Evolutionary conservation across 2,113 vertebrate species (phyloP).

Genomic region (Procavia capensis): DNA sequence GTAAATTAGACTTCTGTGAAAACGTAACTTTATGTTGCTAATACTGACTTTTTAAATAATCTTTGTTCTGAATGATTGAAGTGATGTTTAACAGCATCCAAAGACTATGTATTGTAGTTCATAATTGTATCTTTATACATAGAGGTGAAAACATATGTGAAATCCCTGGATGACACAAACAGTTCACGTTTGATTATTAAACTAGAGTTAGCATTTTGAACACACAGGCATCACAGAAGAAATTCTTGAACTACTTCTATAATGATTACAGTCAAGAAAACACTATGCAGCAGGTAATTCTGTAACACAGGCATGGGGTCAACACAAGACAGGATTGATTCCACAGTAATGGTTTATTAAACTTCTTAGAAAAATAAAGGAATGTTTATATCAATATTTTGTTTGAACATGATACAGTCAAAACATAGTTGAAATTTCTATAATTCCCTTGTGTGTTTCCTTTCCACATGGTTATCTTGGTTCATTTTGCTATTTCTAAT

Average conservation of each 20-base stretch:
- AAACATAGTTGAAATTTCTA: neutral
- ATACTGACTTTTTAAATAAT: neutral
- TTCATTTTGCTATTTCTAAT: conserved; percentile 17
- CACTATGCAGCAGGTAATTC: too few species aligned
- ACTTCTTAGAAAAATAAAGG: neutral
- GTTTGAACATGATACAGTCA: neutral
- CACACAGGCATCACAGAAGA: too few species aligned
- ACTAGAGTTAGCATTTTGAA: too few species aligned
- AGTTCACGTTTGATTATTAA: too few species aligned
- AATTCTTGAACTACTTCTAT: too few species aligned
- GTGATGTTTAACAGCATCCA: neutral
- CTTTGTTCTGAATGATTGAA: neutral
- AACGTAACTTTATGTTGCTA: neutral
- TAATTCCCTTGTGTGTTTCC: neutral
- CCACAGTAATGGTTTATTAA: too few species aligned
- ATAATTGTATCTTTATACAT: conserved; percentile 17
- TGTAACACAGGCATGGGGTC: too few species aligned
- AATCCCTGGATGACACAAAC: too few species aligned
- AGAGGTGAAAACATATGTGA: neutral
- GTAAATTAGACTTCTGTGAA: neutral
- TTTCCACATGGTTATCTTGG: neutral
- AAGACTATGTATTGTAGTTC: neutral
- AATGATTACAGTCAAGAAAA: too few species aligned
- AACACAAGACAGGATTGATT: too few species aligned
- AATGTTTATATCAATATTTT: neutral